A percentile compares a stretch with the other conserved stretches of the same genome.
phyloP scores from a whole-genome alignment of 2,888 invertebrate genomes.

The Anaspis maculata region DNA sequence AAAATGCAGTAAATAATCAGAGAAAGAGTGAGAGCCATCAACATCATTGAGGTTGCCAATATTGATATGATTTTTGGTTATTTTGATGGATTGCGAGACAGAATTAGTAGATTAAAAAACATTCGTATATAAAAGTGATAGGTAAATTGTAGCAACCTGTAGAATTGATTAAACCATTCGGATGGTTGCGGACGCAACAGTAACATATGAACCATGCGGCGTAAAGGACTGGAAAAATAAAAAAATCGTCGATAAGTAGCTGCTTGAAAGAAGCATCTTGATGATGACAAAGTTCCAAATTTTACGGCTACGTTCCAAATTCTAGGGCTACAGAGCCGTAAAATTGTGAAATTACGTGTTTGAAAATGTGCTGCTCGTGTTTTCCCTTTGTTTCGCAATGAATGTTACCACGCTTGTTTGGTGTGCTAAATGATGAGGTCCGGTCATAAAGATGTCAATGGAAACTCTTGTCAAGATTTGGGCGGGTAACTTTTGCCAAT shows the following conservation, averaged over 20 bases:
- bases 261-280: neutral
- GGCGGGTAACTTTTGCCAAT: too few relatives aligned
- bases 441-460: too few relatives aligned
- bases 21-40: constrained; percentile 2
- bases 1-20: too few relatives aligned
- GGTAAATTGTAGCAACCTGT: constrained; percentile 45
- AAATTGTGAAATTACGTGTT: too few relatives aligned
- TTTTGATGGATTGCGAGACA: constrained; percentile 1
- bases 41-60: constrained; percentile 1
- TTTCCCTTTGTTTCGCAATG: too few relatives aligned
- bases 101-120: constrained; percentile 15
- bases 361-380: too few relatives aligned
- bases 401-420: too few relatives aligned
- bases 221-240: constrained; percentile 50
- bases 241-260: constrained; percentile 3
- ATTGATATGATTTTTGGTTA: constrained; percentile 1
- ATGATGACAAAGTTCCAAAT: neutral
- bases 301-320: too few relatives aligned
- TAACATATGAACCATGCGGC: constrained; percentile 57
- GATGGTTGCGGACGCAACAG: constrained; percentile 51
- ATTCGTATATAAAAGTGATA: constrained; percentile 20
- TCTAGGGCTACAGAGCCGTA: too few relatives aligned
- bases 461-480: too few relatives aligned
- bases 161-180: constrained; percentile 52
- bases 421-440: too few relatives aligned